Evolutionary conservation across 2,888 invertebrate species (phyloP).

Genomic region (Carpatolechia fugitivella): DNA sequence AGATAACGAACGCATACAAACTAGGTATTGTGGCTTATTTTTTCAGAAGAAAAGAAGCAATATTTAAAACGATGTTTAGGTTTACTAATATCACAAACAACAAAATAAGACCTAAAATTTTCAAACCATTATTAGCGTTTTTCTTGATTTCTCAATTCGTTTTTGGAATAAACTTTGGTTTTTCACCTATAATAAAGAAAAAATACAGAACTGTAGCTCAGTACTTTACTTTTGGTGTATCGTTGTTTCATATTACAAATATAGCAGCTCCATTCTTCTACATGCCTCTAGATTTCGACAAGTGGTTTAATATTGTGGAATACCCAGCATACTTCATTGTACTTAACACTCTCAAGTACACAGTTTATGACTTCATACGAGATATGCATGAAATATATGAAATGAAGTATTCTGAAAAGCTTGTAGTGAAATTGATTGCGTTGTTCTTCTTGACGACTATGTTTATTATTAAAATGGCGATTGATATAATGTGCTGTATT

Average conservation of each 20-base stretch:
- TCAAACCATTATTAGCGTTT: not conserved
- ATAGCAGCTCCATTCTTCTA: not conserved
- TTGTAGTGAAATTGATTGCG: not conserved
- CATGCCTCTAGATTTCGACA: not conserved
- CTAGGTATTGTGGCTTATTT: no score
- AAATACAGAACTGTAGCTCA: not conserved
- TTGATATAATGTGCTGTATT: not conserved
- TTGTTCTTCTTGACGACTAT: not conserved
- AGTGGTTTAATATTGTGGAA: not conserved
- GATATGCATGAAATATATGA: slow-evolving; percentile 12
- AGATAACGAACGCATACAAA: no score
- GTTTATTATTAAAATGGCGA: not conserved
- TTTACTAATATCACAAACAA: not conserved
- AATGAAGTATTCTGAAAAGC: not conserved
- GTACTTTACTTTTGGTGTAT: not conserved
- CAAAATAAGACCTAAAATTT: not conserved
- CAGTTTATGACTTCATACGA: slow-evolving; percentile 7
- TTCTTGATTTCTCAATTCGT: slow-evolving; percentile 4
- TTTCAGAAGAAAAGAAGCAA: no score
- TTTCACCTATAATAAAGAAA: not conserved
- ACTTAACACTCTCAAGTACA: slow-evolving; percentile 2
- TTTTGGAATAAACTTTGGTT: slow-evolving; percentile 13
- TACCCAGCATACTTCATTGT: slow-evolving; percentile 8
- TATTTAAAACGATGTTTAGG: no score
- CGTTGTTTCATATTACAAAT: slow-evolving; percentile 1